Conservation (phyloP, 1,140 invertebrate genomes). For the Leptoteleia sp. region DNA sequence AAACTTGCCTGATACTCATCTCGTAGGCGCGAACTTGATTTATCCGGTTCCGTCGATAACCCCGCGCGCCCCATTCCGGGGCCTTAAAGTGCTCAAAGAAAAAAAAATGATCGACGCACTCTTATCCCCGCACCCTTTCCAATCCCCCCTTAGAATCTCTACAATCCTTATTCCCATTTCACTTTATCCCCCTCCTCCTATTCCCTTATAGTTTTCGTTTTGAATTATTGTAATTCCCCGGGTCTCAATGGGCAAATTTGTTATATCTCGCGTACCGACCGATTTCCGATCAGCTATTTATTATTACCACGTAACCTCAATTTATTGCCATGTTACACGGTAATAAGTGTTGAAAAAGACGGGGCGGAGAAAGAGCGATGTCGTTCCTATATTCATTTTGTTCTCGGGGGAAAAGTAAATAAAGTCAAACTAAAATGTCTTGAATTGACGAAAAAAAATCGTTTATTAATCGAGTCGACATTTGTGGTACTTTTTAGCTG, state of each 20-base stretch:
- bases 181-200: neutral
- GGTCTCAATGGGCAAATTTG: conserved; percentile 23
- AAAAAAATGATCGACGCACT: conserved; percentile 60
- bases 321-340: conserved; percentile 14
- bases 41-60: conserved; percentile 72
- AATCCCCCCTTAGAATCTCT: conserved; percentile 7
- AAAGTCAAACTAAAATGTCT: too few species aligned
- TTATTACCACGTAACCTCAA: conserved; percentile 13
- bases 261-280: conserved; percentile 5
- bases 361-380: too few species aligned
- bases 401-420: too few species aligned
- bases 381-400: too few species aligned
- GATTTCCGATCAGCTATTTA: conserved; percentile 8
- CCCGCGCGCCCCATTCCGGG: conserved; percentile 48
- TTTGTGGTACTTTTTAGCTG: too few species aligned
- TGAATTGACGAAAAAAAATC: too few species aligned
- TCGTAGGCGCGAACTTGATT: conserved; percentile 74
- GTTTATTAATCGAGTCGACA: too few species aligned
- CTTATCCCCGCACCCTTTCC: conserved; percentile 19
- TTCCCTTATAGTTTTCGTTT: neutral
- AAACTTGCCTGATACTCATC: conserved; percentile 70
- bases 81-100: conserved; percentile 56
- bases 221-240: conserved; percentile 24
- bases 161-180: conserved; percentile 24
- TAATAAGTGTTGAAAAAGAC: neutral